Evolutionary conservation across 1,140 invertebrate genomes (phyloP), one percentile per base, ranked within the genome.

Genomic region (Philopotamus ludificatus): DNA sequence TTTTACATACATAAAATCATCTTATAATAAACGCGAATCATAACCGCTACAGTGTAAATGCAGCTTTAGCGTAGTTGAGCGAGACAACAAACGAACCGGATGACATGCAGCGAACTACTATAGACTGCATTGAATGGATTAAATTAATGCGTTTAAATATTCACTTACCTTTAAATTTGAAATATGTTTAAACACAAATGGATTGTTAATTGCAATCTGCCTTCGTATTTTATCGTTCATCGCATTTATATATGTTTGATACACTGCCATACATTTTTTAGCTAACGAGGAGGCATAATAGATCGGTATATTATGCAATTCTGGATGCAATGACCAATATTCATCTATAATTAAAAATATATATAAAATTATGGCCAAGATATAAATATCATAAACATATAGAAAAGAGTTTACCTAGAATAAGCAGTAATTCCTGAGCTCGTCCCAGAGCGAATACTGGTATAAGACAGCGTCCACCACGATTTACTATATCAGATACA

Each of bases 221-320:
- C 94, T 78, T 16, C 91, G 84, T 70, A 99, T 99, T 74, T 90
- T 90, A 70, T 99, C 95, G 76, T 99, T 99, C 98, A 99, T 99
- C 0, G 97, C 96, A 80, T 98, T 98, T 0, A 99, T 91, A 75
- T 98, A 99, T 0, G 97, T 99, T 78, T 99, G 97, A 81, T 99
- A 99, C 0, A 99, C 97, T 62, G 95, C 92, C 97, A 99, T 99
- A 76, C 98, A 99, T 75, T 99, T 99, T 77, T 99, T 99, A 1
- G 98, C 98, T 39, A 99, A 80, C 0, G 96, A 98, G 0, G 96
- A 98, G 0, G 97, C 97, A 82, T 99, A 99, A 81, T 99, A 99
- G 70, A 99, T 99, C 0, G 98, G 98, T 71, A 99, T 95, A 76
- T 99, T 95, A 72, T 99, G 97, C 1, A 99, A 79, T 81, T 99